Evolutionary conservation across 2,888 invertebrate genomes (phyloP).

Genomic region (Drosophila borealis): DNA sequence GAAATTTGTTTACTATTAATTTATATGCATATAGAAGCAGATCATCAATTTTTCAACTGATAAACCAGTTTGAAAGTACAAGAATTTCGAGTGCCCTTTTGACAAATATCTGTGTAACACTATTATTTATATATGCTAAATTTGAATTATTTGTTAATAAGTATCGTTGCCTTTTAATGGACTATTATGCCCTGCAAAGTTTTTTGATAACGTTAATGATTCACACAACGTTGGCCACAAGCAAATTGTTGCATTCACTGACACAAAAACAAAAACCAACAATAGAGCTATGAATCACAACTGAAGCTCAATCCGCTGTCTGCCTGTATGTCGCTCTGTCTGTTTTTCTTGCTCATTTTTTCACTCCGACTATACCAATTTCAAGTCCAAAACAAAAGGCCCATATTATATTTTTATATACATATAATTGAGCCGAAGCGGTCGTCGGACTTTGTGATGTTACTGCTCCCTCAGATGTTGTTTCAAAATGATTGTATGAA

Average conservation of each 20-base stretch:
- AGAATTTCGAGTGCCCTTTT: too few relatives aligned
- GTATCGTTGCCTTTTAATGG: background rate
- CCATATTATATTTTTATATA: slow-evolving; percentile 7
- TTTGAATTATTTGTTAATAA: background rate
- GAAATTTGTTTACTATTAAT: too few relatives aligned
- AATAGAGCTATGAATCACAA: slow-evolving; percentile 30
- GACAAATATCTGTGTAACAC: background rate
- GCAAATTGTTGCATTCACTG: slow-evolving; percentile 5
- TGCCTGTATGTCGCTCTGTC: slow-evolving; percentile 1
- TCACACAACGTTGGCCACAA: slow-evolving; percentile 32
- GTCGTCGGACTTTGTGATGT: slow-evolving; percentile 21
- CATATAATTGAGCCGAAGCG: slow-evolving; percentile 10
- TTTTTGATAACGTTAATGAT: slow-evolving; percentile 21
- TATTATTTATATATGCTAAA: background rate
- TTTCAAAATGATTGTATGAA: background rate
- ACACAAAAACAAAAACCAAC: background rate
- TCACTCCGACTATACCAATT: slow-evolving; percentile 1
- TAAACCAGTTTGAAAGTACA: too few relatives aligned
- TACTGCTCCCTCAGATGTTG: background rate
- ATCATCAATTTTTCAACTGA: too few relatives aligned
- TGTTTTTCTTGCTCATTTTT: background rate
- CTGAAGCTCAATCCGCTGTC: slow-evolving; percentile 2
- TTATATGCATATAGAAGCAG: too few relatives aligned
- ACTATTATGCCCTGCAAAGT: background rate
- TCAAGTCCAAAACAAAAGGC: slow-evolving; percentile 8